Evolutionary conservation across 2,888 invertebrate genomes (phyloP).

Genomic region (Oxystoma pomonae): DNA sequence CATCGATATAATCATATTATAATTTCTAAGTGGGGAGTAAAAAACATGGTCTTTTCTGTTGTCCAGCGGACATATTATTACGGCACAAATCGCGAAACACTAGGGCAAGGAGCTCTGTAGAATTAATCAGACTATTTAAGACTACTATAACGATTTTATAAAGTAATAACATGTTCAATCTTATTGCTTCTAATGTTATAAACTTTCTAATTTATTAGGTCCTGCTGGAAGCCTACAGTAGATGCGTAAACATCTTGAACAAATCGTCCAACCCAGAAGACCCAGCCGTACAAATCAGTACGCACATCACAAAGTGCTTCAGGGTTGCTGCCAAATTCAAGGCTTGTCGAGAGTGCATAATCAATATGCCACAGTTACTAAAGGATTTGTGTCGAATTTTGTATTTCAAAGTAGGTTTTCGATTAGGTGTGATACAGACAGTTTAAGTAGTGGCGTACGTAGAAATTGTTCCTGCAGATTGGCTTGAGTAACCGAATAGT

Average conservation of each 20-base stretch:
- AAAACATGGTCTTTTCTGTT: too few relatives aligned
- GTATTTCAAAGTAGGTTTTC: slow-evolving; percentile 67
- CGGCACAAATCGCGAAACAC: too few relatives aligned
- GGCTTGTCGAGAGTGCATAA: slow-evolving; percentile 82
- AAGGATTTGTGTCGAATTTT: slow-evolving; percentile 82
- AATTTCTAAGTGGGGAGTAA: too few relatives aligned
- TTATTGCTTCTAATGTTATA: neutral
- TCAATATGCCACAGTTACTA: slow-evolving; percentile 82
- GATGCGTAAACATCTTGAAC: slow-evolving; percentile 89
- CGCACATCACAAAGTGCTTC: slow-evolving; percentile 86
- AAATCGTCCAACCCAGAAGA: slow-evolving; percentile 73
- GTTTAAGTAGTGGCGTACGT: too few relatives aligned
- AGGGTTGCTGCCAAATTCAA: slow-evolving; percentile 95
- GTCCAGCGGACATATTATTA: too few relatives aligned
- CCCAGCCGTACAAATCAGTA: slow-evolving; percentile 86
- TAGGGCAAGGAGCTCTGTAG: too few relatives aligned
- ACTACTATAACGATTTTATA: neutral
- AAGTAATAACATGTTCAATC: too few relatives aligned
- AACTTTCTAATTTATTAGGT: slow-evolving; percentile 47
- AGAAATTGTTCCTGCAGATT: too few relatives aligned
- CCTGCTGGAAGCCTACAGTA: slow-evolving; percentile 84
- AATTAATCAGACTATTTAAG: too few relatives aligned
- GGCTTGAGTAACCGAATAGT: too few relatives aligned
- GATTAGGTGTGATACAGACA: too few relatives aligned
- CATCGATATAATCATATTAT: too few relatives aligned